Evolutionary conservation across 2,113 vertebrate species (phyloP), one percentile per base, ranked within the genome.

Genomic region (Rhinichthys klamathensis): DNA sequence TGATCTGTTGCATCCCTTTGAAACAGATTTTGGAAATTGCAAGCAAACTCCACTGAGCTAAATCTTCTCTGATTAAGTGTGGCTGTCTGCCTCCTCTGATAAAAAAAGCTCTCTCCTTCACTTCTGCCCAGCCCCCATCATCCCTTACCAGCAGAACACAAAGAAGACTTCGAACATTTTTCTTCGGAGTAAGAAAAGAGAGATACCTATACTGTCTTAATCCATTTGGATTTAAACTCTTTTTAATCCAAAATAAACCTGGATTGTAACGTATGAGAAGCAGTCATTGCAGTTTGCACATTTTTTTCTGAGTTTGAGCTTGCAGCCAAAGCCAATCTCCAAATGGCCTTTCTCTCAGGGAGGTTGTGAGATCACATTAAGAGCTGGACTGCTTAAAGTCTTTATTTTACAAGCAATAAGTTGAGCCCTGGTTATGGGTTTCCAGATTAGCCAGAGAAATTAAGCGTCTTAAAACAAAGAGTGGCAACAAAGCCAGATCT

Each of bases 1-100:
- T 93, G 92, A 93, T 92, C 82, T 85, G 18, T 91, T 93, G 69
- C 87, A 87, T 85, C 86, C 86, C 91, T 89, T 92, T 86, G 80
- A 89, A 90, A 84, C 79, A 41, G 70, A 78, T 84, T 85, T 84
- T 38, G 76, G 75, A 89, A 90, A 92, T 86, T 85, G 88, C 88
- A 82, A 89, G 72, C 86, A 89, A 90, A 87, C 89, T 91, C 88
- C 84, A 86, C 75, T 82, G 85, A 86, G 87, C 30, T 87, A 90
- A 84, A 88, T 86, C 89, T 81, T 27, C 32, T 46, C 65, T 85
- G 79, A 83, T 87, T 82, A 87, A 83, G 80, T 74, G 79, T 27
- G 67, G 78, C 88, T 72, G 79, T 69, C 80, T 88, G 87, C 74
- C 83, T 60, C 41, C 60, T 72, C 78, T 35, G 87, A 88, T 85